Base-by-base conservation (phyloP, 2,113 vertebrate species). In the Solenodon paradoxus region DNA sequence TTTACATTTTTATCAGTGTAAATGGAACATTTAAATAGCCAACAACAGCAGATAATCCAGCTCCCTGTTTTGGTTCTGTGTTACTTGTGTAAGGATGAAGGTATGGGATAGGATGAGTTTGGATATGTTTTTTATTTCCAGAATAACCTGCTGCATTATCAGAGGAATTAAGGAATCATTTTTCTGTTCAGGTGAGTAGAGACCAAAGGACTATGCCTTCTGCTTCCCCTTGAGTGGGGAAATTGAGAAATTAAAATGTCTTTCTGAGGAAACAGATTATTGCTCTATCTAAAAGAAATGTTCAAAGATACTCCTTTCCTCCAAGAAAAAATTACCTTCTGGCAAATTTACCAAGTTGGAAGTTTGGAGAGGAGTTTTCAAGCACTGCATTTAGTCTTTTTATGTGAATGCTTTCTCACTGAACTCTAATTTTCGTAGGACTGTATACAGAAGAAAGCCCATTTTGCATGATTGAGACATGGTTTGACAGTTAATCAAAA, bases 161-260 rank as follows among this genome's bases (percentile, higher is more conserved):
- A 3, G 22, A n/a, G 55, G 61, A 26, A n/a, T 38, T n/a, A 3
- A 10, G n/a, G 63, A 4, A 17, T 72, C 38, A 13, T 24, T 9
- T 17, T 72, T 71, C 42, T 63, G 22, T 69, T 38, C 91, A 87
- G 83, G 95, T 96, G 82, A 96, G 87, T 92, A 32, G 63, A 81
- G 30, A 32, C 47, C 38, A 17, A 35, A 28, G 80, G 42, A 45
- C 2, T 40, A 0, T 24, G 55, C 15, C 9, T 66, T 17, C 49
- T 66, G 32, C 9, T 45, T 85, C 32, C 32, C 69, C 3, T 80
- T 5, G 20, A 17, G 4, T 40, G 75, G 64, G 63, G 75, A 75
- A 47, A 61, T 7, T 15, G 59, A 63, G 63, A 81, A 77, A 47
- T 74, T 63, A 5, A 59, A 80, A 80, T 51, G 72, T 20, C 42